Percentiles rank a stretch among this genome's conserved stretches.
phyloP scores from a whole-genome alignment of 2,797 vertebrate genomes.

The Lepilemur septentrionalis region DNA sequence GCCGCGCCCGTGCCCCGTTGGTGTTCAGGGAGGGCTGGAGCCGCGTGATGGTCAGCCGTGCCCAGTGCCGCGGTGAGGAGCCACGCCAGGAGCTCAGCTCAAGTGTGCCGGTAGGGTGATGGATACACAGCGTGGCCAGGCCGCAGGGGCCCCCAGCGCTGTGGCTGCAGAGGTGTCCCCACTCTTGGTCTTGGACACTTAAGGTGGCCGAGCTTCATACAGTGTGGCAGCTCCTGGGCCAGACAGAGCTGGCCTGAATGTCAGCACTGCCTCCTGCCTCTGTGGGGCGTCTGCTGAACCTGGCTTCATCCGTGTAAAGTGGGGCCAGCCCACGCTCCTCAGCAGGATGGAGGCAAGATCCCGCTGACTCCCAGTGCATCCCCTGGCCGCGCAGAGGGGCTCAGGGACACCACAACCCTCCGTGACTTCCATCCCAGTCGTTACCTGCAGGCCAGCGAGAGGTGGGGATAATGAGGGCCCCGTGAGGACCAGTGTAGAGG shows the following conservation, averaged over 20 bases:
- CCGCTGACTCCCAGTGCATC: neutral
- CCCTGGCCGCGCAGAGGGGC: neutral
- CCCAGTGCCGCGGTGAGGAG: neutral
- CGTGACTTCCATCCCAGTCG: neutral
- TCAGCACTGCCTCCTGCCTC: neutral
- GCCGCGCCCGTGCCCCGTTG: no score
- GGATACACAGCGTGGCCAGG: fast-evolving
- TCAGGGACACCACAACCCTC: neutral
- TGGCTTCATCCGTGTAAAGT: neutral
- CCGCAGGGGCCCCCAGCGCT: neutral
- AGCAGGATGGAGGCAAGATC: neutral
- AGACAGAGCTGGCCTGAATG: neutral
- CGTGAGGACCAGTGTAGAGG: neutral
- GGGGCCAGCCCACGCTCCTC: neutral
- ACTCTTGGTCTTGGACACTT: neutral
- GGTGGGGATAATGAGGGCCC: neutral
- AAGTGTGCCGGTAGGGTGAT: no score
- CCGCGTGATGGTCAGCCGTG: neutral
- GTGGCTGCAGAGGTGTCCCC: neutral
- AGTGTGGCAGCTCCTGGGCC: neutral
- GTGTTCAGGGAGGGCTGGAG: neutral
- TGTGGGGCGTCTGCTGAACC: fast-evolving
- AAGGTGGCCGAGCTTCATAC: neutral
- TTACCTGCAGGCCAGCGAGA: neutral
- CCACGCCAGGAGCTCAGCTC: neutral